Conservation (phyloP, 1,140 invertebrate genomes). For the Drosophila obscura region DNA sequence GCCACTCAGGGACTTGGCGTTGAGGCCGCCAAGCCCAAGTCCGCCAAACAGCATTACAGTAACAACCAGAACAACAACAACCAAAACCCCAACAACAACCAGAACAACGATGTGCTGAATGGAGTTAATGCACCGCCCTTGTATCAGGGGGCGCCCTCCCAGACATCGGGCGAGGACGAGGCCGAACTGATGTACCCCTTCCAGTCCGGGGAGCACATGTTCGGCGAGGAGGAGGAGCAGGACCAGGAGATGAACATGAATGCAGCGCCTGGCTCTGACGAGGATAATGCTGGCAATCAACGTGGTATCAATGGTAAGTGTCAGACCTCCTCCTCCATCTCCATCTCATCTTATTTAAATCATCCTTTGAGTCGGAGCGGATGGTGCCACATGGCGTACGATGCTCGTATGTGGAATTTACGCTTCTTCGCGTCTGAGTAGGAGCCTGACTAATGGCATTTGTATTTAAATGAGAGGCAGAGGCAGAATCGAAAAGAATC, state of each 20-base stretch:
- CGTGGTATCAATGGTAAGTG: constrained; percentile 77
- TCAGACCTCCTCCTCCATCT: constrained; percentile 1
- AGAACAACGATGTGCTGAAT: constrained; percentile 65
- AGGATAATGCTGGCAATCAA: constrained; percentile 71
- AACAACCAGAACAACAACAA: constrained; percentile 39
- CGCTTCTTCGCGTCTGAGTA: constrained; percentile 23
- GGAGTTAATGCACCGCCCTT: constrained; percentile 53
- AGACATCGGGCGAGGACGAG: constrained; percentile 76
- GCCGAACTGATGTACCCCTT: constrained; percentile 72
- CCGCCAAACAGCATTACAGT: constrained; percentile 66
- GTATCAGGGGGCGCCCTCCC: constrained; percentile 71
- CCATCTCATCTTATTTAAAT: neutral
- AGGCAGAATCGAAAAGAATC: neutral
- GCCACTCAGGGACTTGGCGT: constrained; percentile 58
- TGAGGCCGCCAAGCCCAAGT: constrained; percentile 73
- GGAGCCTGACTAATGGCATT: constrained; percentile 65
- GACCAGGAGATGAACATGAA: constrained; percentile 49
- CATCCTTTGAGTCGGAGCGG: too few relatives aligned
- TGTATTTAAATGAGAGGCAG: constrained; percentile 64
- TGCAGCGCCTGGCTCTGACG: constrained; percentile 48
- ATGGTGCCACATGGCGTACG: neutral
- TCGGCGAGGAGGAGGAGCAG: constrained; percentile 66
- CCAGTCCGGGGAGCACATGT: constrained; percentile 72
- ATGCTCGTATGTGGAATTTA: constrained; percentile 50
- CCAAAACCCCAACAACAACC: constrained; percentile 49